Evolutionary conservation across 2,888 invertebrate genomes (phyloP), one percentile per base, ranked within the genome.

Genomic region (Gasteruption jaculator): DNA sequence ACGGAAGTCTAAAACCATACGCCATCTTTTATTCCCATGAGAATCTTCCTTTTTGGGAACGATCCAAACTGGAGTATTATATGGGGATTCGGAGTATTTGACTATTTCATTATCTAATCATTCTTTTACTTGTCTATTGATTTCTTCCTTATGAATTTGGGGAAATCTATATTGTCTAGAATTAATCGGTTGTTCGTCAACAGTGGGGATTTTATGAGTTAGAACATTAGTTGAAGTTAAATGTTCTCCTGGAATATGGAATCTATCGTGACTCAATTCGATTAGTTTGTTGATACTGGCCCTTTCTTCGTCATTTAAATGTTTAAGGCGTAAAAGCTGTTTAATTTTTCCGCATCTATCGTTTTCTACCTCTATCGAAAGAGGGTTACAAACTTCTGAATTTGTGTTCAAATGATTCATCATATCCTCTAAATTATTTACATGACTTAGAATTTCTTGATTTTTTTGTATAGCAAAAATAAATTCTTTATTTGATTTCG

Each of bases 21-120:
- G 3, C 46, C 47, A 47, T 30, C 43, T 19, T 38, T 35, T 36
- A 20, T 49, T 45, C 15, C 48, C 41, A 22, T 32, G 25, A 4
- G 45, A 45, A 26, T 49, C 51, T 2, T 20, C 10, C 25, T 52
- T 52, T 19, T 53, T 50, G 0, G 46, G 49, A 1, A 52, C 50
- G 3, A 52, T 39, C 42, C 48, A 50, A 2, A 50, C 16, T 1
- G 50, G 48, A 5, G 49, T 34, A 12, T 35, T 38, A 15, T 40
- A 49, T 3, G 49, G 47, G 5, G 45, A 45, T 3, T 30, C 14
- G 6, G 43, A 43, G 4, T 29, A 38, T 34, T 24, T 34, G 5
- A 49, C 43, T 2, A 50, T 43, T 2, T 35, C 24, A n/a, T 41
- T 29, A 14, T 42, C 27, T 1, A 48, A 30, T 20, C 45, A 10